Evolutionary conservation across 2,888 invertebrate species (phyloP).

Genomic region (Drosophila kuntzei): DNA sequence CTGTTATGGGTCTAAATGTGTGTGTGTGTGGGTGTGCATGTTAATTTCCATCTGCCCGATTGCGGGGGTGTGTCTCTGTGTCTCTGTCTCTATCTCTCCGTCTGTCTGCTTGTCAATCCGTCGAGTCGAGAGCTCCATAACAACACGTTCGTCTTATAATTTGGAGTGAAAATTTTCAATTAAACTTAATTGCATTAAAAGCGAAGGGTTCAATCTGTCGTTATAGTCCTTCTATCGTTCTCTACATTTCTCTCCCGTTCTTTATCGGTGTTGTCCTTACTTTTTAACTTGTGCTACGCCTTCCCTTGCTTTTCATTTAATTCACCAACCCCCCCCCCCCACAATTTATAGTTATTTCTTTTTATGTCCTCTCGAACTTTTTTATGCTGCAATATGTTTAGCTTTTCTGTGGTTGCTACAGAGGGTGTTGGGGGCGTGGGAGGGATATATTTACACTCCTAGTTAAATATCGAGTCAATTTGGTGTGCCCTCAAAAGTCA

Average conservation of each 20-base stretch:
- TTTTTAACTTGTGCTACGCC: conserved; percentile 55
- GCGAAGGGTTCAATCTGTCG: conserved; percentile 82
- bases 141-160: conserved; percentile 81
- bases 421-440: conserved; percentile 11
- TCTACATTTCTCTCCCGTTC: not conserved
- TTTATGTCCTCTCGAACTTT: conserved; percentile 66
- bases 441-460: conserved; percentile 20
- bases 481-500: conserved; percentile 56
- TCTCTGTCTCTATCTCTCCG: conserved; percentile 12
- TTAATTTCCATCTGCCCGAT: conserved; percentile 79
- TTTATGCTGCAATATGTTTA: conserved; percentile 70
- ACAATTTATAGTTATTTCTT: conserved; percentile 56
- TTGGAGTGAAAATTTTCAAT: conserved; percentile 82
- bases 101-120: conserved; percentile 1
- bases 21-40: conserved; percentile 60
- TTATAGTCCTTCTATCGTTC: conserved; percentile 50
- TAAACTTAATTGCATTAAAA: conserved; percentile 82
- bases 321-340: conserved; percentile 29
- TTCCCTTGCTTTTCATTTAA: conserved; percentile 4
- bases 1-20: conserved; percentile 28
- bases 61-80: conserved; percentile 56
- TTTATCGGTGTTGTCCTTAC: conserved; percentile 30
- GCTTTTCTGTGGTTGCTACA: conserved; percentile 18
- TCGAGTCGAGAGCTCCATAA: conserved; percentile 46
- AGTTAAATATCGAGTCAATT: conserved; percentile 58